These are phyloP conservation scores for Xylocampa areola DNA, from an alignment of 2,888 invertebrate genomes.

Conservation along the genomic window DNA sequence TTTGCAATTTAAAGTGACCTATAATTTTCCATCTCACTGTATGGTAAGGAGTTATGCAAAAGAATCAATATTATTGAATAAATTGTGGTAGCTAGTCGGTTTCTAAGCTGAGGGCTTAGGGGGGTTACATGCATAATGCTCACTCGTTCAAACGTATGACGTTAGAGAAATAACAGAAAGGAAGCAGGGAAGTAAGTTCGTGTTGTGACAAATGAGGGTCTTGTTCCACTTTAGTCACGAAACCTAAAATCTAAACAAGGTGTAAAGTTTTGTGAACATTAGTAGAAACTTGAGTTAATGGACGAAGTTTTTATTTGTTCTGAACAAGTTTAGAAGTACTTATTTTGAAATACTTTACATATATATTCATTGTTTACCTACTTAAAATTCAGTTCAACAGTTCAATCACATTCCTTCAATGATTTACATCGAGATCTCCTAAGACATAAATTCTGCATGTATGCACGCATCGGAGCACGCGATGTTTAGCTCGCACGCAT, in stretches of 20 bases:
- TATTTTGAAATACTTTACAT: no score
- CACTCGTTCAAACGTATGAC: neutral
- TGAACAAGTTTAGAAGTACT: no score
- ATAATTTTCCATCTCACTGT: constrained; percentile 16
- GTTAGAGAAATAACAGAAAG: neutral
- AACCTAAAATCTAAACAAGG: no score
- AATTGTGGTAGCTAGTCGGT: neutral
- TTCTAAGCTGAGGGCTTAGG: neutral
- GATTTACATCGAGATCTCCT: constrained; percentile 33
- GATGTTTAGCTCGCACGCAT: constrained; percentile 34
- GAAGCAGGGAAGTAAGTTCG: neutral
- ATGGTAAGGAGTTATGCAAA: neutral
- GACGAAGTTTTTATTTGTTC: no score
- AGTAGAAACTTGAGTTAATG: no score
- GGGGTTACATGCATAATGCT: neutral
- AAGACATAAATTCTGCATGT: constrained; percentile 38
- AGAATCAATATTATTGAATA: no score
- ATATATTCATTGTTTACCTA: constrained; percentile 5
- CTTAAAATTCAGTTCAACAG: constrained; percentile 42
- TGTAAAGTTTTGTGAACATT: no score
- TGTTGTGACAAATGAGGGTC: no score
- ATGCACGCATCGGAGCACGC: constrained; percentile 41
- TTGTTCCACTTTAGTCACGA: no score
- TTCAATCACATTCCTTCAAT: constrained; percentile 21
- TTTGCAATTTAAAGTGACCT: constrained; percentile 21